These are phyloP conservation scores for Excalfactoria chinensis DNA, from an alignment of 2,113 vertebrate species.

Conservation along the genomic window DNA sequence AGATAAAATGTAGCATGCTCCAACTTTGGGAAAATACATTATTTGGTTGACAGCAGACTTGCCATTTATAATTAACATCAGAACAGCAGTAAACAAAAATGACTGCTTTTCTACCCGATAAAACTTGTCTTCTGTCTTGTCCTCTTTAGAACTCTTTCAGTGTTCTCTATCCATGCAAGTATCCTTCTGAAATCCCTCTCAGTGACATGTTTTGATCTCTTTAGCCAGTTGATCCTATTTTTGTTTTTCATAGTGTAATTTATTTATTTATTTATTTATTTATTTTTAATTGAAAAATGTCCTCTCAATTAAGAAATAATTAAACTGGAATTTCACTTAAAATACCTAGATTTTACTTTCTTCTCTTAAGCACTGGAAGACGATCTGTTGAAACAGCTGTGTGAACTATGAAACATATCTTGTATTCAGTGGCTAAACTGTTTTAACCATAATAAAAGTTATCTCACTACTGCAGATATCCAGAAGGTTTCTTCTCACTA, in stretches of 20 bases:
- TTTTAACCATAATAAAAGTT: slow-evolving; percentile 71
- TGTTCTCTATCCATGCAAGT: background rate
- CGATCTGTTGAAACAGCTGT: slow-evolving; percentile 75
- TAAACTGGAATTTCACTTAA: slow-evolving; percentile 66
- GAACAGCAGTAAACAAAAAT: slow-evolving; percentile 68
- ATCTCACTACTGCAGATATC: slow-evolving; percentile 39
- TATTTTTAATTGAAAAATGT: slow-evolving; percentile 67
- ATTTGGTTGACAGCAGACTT: slow-evolving; percentile 53
- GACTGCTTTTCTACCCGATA: slow-evolving; percentile 63
- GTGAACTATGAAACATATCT: slow-evolving; percentile 66
- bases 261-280: too few species aligned
- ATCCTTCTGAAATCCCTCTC: slow-evolving; percentile 37
- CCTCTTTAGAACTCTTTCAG: slow-evolving; percentile 42
- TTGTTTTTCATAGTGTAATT: slow-evolving; percentile 29
- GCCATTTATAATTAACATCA: slow-evolving; percentile 74
- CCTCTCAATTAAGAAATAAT: slow-evolving; percentile 77
- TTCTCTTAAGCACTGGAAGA: slow-evolving; percentile 59
- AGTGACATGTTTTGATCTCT: slow-evolving; percentile 13
- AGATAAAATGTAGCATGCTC: slow-evolving; percentile 28
- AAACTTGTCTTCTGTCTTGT: slow-evolving; percentile 49
- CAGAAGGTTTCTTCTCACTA: slow-evolving; percentile 61
- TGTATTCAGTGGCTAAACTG: slow-evolving; percentile 61
- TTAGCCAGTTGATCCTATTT: slow-evolving; percentile 64
- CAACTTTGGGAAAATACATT: background rate
- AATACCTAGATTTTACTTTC: slow-evolving; percentile 48